Evolutionary conservation across 37 sponge, comb jelly and placozoan species (phyloP).

Genomic region (Mnemiopsis leidyi): DNA sequence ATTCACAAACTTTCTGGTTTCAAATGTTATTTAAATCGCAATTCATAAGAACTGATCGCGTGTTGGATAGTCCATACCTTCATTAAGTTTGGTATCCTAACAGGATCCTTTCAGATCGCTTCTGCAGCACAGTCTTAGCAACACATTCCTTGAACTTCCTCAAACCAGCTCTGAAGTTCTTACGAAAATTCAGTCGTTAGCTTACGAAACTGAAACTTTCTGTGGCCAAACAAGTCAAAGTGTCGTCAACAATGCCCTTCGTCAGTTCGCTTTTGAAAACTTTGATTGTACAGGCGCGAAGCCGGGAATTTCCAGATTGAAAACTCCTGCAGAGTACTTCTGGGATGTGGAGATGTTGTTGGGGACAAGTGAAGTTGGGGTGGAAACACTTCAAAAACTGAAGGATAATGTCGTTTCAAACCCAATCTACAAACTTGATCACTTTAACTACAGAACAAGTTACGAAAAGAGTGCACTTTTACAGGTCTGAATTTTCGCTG

Average conservation of each 20-base stretch:
- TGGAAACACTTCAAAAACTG: neutral
- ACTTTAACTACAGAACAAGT: conserved; percentile 2
- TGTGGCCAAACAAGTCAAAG: neutral
- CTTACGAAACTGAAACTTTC: conserved; percentile 55
- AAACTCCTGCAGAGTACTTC: neutral
- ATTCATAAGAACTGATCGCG: neutral
- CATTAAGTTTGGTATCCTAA: too few relatives aligned
- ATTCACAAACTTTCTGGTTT: neutral
- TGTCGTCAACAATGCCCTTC: conserved; percentile 40
- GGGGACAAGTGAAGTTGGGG: neutral
- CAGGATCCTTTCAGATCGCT: too few relatives aligned
- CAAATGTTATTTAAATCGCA: neutral
- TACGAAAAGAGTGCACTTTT: conserved; percentile 29
- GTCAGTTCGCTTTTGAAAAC: conserved; percentile 49
- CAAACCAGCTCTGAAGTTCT: conserved; percentile 19
- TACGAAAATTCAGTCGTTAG: conserved; percentile 33
- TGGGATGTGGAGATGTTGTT: conserved; percentile 62
- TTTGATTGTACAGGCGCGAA: neutral
- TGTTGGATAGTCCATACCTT: too few relatives aligned
- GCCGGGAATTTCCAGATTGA: neutral
- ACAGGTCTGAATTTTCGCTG: conserved; percentile 31
- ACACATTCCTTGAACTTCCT: conserved; percentile 39
- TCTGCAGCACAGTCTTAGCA: conserved; percentile 17
- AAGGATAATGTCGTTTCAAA: neutral
- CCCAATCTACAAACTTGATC: neutral